Evolutionary conservation across 2,113 vertebrate genomes (phyloP), one percentile per base, ranked within the genome.

Genomic region (Leptobrachium leishanense): DNA sequence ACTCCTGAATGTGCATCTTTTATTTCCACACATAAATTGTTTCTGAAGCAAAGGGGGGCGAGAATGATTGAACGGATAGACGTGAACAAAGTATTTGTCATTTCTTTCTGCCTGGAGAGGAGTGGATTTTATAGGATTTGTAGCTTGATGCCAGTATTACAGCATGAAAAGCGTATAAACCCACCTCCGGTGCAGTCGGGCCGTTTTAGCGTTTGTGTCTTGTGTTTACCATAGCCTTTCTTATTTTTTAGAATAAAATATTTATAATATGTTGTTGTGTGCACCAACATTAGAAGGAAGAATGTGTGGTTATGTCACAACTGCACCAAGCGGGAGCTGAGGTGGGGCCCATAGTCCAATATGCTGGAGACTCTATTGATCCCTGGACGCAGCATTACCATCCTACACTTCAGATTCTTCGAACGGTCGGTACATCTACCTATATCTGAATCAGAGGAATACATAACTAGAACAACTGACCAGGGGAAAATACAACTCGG

Each of bases 61-160:
- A 42, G 42, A 42, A 54, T 75, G 71, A 73, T 9, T 43, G 50
- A 76, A 20, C 68, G 77, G 68, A 31, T 31, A 31, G 1, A 64
- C 0, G 1, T 67, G 67, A 77, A 82, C 65, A 74, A 85, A 82
- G 76, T 41, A 73, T 81, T 83, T 66, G 41, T 78, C 73, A 2
- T 13, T 9, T 43, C 65, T 59, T 73, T 83, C 11, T 66, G 66
- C 2, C 42, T 8, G 64, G 2, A 11, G 6, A 46, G 42, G n/a
- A 68, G 67, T 75, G 40, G 50, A 42, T 50, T 31, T 10, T 42
- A 44, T 44, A 67, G 12, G 75, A 68, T 69, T 46, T 69, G 65
- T 77, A 54, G 43, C 54, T 46, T 11, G 7, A 20, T 63, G 67
- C 66, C 46, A 69, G 54, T 42, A 66, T 75, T 75, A 65, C 11